Percentiles rank a stretch among this genome's conserved stretches.
phyloP scores from a whole-genome alignment of 1,140 invertebrate species.

The Caenorhabditis inopinata region DNA sequence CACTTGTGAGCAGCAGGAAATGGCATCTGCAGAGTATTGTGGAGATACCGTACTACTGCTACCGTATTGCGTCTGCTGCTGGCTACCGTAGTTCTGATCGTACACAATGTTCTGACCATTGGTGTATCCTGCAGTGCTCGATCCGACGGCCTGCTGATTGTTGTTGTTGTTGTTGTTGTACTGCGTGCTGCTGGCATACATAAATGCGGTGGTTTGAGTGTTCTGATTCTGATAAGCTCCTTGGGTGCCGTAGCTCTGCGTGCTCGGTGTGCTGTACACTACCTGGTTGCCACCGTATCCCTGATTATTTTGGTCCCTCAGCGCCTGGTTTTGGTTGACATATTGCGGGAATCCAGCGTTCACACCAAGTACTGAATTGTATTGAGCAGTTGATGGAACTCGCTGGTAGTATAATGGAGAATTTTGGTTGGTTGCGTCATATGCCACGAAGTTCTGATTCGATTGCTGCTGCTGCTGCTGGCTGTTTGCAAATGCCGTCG shows the following conservation, averaged over 20 bases:
- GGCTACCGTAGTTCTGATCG: background rate
- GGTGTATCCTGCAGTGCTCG: background rate
- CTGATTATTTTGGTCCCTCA: slow-evolving; percentile 3
- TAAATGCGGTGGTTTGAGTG: background rate
- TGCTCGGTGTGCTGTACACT: background rate
- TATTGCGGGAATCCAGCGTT: slow-evolving; percentile 20
- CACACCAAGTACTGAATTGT: slow-evolving; percentile 2
- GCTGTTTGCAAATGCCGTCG: background rate
- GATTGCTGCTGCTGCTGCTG: background rate
- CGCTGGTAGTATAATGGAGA: background rate
- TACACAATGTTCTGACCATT: background rate
- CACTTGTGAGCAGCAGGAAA: slow-evolving; percentile 26
- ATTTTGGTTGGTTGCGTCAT: slow-evolving; percentile 1
- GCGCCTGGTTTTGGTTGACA: background rate
- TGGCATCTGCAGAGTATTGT: background rate
- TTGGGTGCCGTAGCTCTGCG: slow-evolving; percentile 14
- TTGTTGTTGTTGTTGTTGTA: slow-evolving; percentile 1
- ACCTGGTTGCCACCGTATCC: background rate
- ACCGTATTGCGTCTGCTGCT: no score
- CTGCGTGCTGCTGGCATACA: slow-evolving; percentile 1
- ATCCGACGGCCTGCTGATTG: background rate
- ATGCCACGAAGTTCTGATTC: background rate
- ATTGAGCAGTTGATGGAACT: slow-evolving; percentile 31
- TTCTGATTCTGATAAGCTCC: background rate
- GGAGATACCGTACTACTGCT: background rate